phyloP scores from a whole-genome alignment of 2,113 vertebrate genomes.

The Tiliqua scincoides region DNA sequence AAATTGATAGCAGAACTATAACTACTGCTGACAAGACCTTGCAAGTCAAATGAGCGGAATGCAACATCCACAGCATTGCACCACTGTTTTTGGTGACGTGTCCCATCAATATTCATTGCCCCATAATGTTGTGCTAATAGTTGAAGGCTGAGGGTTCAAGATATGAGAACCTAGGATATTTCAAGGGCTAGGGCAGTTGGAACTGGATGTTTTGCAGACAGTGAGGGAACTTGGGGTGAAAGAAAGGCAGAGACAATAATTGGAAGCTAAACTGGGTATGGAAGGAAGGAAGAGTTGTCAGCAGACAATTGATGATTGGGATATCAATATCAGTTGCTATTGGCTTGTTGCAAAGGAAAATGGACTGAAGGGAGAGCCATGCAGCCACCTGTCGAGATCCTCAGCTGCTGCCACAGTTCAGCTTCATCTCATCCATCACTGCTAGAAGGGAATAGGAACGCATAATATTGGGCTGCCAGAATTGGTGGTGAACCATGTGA shows the following conservation, averaged over 20 bases:
- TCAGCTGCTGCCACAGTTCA: neutral
- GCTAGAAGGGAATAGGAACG: neutral
- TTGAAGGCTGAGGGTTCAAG: neutral
- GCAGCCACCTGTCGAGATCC: neutral
- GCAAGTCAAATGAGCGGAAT: slow-evolving; percentile 15
- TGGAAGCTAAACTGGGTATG: slow-evolving; percentile 25
- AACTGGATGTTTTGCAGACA: accelerated
- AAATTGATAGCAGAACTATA: neutral
- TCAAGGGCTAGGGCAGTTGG: neutral
- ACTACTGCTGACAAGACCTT: slow-evolving; percentile 13
- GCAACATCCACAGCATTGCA: accelerated
- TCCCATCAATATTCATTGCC: neutral
- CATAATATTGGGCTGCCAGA: neutral
- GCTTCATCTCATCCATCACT: neutral
- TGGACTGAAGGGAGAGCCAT: neutral
- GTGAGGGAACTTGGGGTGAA: accelerated
- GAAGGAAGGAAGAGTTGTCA: slow-evolving; percentile 22
- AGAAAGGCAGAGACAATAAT: slow-evolving; percentile 44
- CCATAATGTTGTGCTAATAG: neutral
- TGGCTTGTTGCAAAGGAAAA: neutral
- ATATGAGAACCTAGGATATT: neutral
- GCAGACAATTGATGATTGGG: too few relatives aligned
- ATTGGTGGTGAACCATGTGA: neutral
- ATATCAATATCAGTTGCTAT: neutral
- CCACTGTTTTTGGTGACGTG: neutral